These are phyloP conservation scores for Pandemis heparana DNA, from an alignment of 2,888 invertebrate genomes.

Conservation along the genomic window DNA sequence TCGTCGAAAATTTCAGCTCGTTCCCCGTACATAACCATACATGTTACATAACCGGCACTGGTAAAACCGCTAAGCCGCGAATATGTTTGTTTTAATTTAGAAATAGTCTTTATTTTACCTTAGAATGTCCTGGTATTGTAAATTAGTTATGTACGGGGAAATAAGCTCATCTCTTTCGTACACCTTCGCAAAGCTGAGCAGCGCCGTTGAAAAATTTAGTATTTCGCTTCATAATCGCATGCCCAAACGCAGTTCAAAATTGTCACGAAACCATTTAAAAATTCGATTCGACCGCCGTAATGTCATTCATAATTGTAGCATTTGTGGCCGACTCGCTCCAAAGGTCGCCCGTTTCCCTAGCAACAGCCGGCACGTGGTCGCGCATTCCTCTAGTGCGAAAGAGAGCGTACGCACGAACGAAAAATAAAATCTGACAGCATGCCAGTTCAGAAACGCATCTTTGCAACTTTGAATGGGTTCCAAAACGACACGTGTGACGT, in stretches of 20 bases:
- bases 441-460: slow-evolving; percentile 18
- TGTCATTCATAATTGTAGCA: slow-evolving; percentile 19
- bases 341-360: slow-evolving; percentile 23
- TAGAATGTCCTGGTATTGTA: too few species aligned
- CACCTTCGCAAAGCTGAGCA: neutral
- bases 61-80: too few species aligned
- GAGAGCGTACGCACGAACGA: slow-evolving; percentile 7
- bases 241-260: neutral
- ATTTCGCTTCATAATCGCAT: slow-evolving; percentile 5
- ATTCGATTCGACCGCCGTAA: neutral
- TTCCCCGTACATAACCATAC: too few species aligned
- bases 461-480: slow-evolving; percentile 19
- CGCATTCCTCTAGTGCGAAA: slow-evolving; percentile 8
- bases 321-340: neutral
- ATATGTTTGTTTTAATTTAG: too few species aligned
- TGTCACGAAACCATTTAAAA: neutral
- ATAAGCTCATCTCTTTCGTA: neutral
- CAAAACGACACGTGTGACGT: slow-evolving; percentile 29
- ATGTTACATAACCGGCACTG: too few species aligned
- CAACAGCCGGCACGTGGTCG: slow-evolving; percentile 35
- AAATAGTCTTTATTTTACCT: too few species aligned
- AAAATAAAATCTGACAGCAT: slow-evolving; percentile 14
- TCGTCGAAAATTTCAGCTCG: too few species aligned
- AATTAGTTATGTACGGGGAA: too few species aligned
- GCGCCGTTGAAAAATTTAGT: neutral